Evolutionary conservation across 2,888 invertebrate genomes (phyloP), one percentile per base, ranked within the genome.

Genomic region (Craniophora ligustri): DNA sequence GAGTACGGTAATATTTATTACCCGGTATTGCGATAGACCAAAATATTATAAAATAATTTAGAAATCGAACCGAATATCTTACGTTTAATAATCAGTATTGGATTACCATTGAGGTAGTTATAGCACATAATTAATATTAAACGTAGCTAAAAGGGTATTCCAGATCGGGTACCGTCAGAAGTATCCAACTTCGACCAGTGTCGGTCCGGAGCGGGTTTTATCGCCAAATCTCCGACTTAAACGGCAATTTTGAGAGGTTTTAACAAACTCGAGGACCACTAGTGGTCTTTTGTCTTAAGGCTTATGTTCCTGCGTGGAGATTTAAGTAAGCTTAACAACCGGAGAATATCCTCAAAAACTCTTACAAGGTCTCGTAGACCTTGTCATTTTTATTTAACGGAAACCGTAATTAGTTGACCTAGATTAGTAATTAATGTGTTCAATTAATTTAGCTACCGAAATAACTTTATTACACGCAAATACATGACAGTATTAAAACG

Each of bases 161-260:
- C 45, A 34, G 46, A 31, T 51, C 42, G 47, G 36, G 30, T 30
- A 36, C 39, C 45, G 57, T 69, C 35, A 44, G 14, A 69, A 63
- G 48, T 69, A 65, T 53, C 60, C 39, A 70, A 69, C 48, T 73
- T 69, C 19, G 28, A 15, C 34, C 35, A 38, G 36, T 44, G 47
- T 31, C 50, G 35, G 45, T 38, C 30, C 42, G 15, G 18, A 42
- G 44, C 19, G 34, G 31, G 58, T 40, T 48, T 70, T 74, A 67
- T 67, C 67, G 45, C 10, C 41, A 36, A 67, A 74, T 74, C 58
- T 50, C 23, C 23, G 45, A 41, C 53, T 66, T 66, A 56, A 56
- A 44, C 36, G 56, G 39, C 40, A 59, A 56, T 59, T 58, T 70
- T 38, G 35, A 67, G 58, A 59, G 67, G 49, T 71, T 66, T 59